Percentiles rank a stretch among this genome's conserved stretches.
These are phyloP conservation scores for Eurypyga helias DNA, from an alignment of 2,113 vertebrate genomes.

Conservation along the genomic window DNA sequence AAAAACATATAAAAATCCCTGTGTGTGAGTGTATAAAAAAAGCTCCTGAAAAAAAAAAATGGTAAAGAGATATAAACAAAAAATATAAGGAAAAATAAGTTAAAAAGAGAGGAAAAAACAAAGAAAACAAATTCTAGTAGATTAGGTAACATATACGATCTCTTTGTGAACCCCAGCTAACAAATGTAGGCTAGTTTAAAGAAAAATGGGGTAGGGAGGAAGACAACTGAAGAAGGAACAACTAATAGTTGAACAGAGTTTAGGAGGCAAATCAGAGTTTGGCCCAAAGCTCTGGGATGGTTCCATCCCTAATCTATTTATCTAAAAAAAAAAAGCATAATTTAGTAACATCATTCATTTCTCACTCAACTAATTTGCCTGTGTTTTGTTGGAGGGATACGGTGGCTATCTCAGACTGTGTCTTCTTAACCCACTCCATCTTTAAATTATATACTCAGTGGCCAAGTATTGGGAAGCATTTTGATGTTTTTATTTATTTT, in stretches of 20 bases:
- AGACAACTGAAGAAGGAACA: background rate
- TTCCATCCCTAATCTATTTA: background rate
- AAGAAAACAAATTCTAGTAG: background rate
- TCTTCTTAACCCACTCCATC: background rate
- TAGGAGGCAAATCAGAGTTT: background rate
- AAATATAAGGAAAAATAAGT: background rate
- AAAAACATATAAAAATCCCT: background rate
- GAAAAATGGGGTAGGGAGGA: background rate
- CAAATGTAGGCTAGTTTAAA: background rate
- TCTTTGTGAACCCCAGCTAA: background rate
- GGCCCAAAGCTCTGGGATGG: background rate
- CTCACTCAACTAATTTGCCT: background rate
- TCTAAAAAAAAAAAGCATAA: rapidly evolving
- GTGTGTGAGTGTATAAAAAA: background rate
- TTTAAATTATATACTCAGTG: background rate
- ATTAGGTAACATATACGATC: background rate
- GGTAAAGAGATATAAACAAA: background rate
- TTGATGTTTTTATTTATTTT: background rate
- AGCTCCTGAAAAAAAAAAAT: background rate
- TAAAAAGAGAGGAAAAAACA: background rate
- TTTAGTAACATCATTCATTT: background rate
- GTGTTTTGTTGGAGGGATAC: background rate
- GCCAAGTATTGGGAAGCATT: background rate
- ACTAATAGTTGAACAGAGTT: background rate
- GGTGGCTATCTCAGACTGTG: background rate